These are phyloP conservation scores for Pseudois nayaur DNA, from an alignment of 2,113 vertebrate genomes.

Conservation along the genomic window DNA sequence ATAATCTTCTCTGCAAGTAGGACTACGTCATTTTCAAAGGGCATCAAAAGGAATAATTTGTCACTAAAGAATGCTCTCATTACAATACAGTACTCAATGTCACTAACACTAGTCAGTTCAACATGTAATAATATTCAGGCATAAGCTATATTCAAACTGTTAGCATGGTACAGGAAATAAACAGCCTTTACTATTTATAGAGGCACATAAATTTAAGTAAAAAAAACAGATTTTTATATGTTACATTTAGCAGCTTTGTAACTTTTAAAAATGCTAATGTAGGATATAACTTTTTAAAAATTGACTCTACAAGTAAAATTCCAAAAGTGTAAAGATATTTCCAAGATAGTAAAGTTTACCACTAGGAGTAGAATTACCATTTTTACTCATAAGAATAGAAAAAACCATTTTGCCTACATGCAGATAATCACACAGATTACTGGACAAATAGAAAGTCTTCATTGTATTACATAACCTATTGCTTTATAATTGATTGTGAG, in stretches of 20 bases:
- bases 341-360: neutral
- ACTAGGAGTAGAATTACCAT: neutral
- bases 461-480: neutral
- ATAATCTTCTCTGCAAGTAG: neutral
- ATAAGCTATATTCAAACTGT: neutral
- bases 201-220: neutral
- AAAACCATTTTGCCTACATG: neutral
- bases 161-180: neutral
- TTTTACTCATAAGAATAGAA: neutral
- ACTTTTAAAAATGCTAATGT: neutral
- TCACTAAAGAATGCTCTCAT: neutral
- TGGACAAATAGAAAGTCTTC: neutral
- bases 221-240: neutral
- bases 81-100: neutral
- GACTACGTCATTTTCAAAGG: neutral
- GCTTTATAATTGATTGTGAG: neutral
- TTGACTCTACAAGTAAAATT: neutral
- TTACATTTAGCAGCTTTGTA: neutral
- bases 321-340: neutral
- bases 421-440: neutral
- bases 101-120: neutral
- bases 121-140: neutral
- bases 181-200: neutral
- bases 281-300: neutral
- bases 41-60: neutral